Conservation (phyloP, 2,797 vertebrate genomes). For the Arnoldichthys spilopterus region DNA sequence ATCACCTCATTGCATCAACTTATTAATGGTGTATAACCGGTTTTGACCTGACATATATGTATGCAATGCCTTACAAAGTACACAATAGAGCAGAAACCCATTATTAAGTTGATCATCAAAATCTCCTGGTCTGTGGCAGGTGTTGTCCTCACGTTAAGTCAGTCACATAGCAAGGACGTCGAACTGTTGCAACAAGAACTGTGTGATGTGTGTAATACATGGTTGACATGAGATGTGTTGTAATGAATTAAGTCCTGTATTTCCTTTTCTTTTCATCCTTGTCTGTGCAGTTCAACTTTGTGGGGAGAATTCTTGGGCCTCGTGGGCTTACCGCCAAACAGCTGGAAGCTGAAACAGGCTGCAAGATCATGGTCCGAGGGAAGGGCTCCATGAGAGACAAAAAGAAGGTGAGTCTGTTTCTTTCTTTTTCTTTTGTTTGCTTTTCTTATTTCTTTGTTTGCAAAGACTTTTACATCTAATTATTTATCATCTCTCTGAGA, state of each 20-base stretch:
- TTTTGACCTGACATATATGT: background rate
- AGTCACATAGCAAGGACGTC: background rate
- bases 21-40: background rate
- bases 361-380: conserved; percentile 99
- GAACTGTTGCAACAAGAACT: background rate
- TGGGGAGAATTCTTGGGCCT: conserved; percentile 97
- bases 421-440: background rate
- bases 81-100: background rate
- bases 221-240: conserved; percentile 33
- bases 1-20: background rate
- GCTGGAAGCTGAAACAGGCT: conserved; percentile 98
- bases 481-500: conserved; percentile 55
- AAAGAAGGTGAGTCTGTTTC: conserved; percentile 88
- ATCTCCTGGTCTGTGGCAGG: background rate
- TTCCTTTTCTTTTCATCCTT: conserved; percentile 26
- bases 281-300: conserved; percentile 91
- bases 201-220: conserved; percentile 27
- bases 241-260: conserved; percentile 30
- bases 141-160: background rate
- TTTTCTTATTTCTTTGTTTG: background rate
- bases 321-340: conserved; percentile 98
- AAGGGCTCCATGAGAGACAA: conserved; percentile 99
- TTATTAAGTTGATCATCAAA: background rate
- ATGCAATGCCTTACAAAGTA: background rate
- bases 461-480: background rate